These are phyloP conservation scores for Falco naumanni DNA, from an alignment of 2,797 vertebrate species.

Conservation along the genomic window DNA sequence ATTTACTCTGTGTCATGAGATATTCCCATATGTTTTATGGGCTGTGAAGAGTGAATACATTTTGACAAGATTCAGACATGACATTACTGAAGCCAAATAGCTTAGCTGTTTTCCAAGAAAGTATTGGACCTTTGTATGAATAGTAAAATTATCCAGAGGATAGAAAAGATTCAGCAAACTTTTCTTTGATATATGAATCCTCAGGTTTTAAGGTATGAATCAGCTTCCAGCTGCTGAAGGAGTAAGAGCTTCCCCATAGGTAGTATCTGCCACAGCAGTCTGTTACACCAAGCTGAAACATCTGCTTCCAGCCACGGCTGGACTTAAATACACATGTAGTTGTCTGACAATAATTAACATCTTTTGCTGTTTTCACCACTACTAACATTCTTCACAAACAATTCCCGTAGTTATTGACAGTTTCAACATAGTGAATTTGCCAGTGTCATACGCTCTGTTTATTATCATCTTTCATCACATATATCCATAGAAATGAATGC, in stretches of 20 bases:
- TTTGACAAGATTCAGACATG: slow-evolving; percentile 13
- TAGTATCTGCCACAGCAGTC: not conserved
- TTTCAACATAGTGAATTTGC: not conserved
- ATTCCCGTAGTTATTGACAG: not conserved
- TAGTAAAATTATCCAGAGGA: not conserved
- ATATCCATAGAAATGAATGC: not conserved
- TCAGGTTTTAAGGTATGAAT: not conserved
- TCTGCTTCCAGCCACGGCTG: not conserved
- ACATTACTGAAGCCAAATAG: not conserved
- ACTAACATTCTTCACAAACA: not conserved
- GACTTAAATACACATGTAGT: not conserved
- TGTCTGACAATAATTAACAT: not conserved
- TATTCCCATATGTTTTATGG: not conserved
- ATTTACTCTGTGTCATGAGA: not conserved
- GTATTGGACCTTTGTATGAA: not conserved
- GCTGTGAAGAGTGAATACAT: not conserved
- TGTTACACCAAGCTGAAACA: not conserved
- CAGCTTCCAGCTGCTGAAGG: not conserved
- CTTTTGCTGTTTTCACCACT: not conserved
- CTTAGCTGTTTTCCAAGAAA: not conserved
- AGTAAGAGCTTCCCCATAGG: not conserved
- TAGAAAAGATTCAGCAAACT: not conserved
- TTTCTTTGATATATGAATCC: not conserved
- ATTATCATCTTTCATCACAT: not conserved
- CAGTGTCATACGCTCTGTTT: not conserved